Base-by-base conservation (phyloP, 2,797 vertebrate species). In the Margarornis squamiger region DNA sequence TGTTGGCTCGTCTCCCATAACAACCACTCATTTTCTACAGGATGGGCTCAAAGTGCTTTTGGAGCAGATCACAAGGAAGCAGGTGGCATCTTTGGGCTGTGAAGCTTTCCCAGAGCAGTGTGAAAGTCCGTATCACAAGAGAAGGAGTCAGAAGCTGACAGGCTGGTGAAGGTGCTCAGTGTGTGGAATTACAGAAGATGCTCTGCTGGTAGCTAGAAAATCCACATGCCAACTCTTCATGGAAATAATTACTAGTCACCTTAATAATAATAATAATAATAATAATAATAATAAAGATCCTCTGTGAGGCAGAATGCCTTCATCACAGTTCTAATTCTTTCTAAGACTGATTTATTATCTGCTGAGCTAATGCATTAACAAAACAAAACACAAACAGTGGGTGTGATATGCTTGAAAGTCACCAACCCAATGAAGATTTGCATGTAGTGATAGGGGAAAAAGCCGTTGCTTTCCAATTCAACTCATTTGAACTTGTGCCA, bases 401-500 rank as follows among this genome's bases (percentile, higher is more conserved):
- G 80, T 94, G 75, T 58, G 78, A 87, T 95, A 73, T 36, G 48
- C 84, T 91, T 88, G 92, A 92, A 94, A 93, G 54, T 58, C 86
- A 96, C 72, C 85, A 92, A 80, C 52, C 21, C 70, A 71, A n/a
- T 78, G 85, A 96, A 90, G 89, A 93, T 94, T 76, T 92, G 51
- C 92, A 57, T 48, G 71, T 34, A 77, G 71, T 59, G 83, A 93
- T 82, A 93, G 63, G 72, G 68, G 75, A 2, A 82, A 92, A 95
- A 93, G 45, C 48, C 78, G 79, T 63, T 0, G 0, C 61, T 91
- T 97, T 91, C 86, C 79, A 79, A 80, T 78, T 92, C 84, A 91
- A 86, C 82, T 88, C 70, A 39, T 88, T 55, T 97, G 95, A 96
- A 93, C 75, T 76, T 48, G 62, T 81, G 93, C 96, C 95, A 95